Base-by-base conservation (phyloP, 64 coral and sea anemone genomes). In the Acropora yongei region DNA sequence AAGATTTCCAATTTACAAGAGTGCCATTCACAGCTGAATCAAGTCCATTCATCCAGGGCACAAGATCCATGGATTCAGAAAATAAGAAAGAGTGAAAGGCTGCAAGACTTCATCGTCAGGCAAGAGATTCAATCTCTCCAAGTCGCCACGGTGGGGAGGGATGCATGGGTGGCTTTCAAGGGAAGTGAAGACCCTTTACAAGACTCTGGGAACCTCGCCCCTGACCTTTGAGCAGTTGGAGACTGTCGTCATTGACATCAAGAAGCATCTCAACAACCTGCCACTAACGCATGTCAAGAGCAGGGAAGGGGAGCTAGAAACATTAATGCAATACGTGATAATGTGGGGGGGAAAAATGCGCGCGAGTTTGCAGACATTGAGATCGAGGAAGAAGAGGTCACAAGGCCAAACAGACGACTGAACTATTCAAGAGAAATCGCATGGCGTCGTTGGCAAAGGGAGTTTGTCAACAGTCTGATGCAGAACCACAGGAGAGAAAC, bases 281-380 rank as follows among this genome's bases (percentile, higher is more conserved):
- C 95, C 91, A 39, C 69, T 90, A 73, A 96, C 78, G 17, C 89
- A 96, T 5, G 86, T 96, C 30, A 80, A 89, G 69, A 96, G 94
- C 49, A 79, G 90, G 43, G 78, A n/a, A 77, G 72, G 87, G 14
- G 85, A 92, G 51, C 40, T 88, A 49, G 20, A 93, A 48, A 90
- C 92, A 19, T 66, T 93, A 13, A 96, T 87, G 3, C 87, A 86
- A 13, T 93, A 93, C 75, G 80, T 93, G n/a, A 90, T 96, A 42
- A 90, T 96, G 87, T 93, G 95, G 95, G 87, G 95, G 87, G 90
- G 48, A 90, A 89, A 85, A 86, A 93, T 75, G 79, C 90, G 2
- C 74, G 90, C 71, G 45, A 61, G 58, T 51, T 92, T 46, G 89
- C 82, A 57, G 89, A 92, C 74, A 85, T 80, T 44, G 85, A 96